Evolutionary conservation across 2,113 vertebrate species (phyloP).

Genomic region (Macaca mulatta): DNA sequence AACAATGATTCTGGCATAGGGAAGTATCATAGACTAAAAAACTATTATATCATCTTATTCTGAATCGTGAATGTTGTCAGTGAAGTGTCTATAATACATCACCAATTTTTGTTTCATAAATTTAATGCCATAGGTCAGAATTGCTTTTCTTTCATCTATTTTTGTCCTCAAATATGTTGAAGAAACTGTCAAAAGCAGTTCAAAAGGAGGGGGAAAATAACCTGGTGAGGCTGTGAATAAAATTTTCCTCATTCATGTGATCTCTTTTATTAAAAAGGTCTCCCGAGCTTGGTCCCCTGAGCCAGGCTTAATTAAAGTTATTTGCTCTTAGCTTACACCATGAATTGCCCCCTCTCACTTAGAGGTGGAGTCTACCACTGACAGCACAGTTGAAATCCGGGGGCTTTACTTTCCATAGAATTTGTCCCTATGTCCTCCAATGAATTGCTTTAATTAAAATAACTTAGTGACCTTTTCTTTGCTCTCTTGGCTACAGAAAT

Average conservation of each 20-base stretch:
- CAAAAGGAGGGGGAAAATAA: constrained; percentile 13
- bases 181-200: constrained; percentile 39
- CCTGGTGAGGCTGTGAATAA: constrained; percentile 35
- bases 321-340: constrained; percentile 63
- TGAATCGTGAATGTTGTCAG: background rate
- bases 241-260: constrained; percentile 3
- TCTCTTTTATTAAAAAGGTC: constrained; percentile 66
- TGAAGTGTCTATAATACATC: background rate
- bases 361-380: background rate
- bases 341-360: constrained; percentile 20
- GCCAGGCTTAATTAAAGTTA: constrained; percentile 62
- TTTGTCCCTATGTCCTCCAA: constrained; percentile 9
- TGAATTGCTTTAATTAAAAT: constrained; percentile 69
- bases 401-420: background rate
- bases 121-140: constrained; percentile 21
- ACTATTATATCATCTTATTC: background rate
- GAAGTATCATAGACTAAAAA: background rate
- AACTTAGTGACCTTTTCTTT: constrained; percentile 56
- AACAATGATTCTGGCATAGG: background rate
- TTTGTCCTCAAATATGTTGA: constrained; percentile 39
- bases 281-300: constrained; percentile 38
- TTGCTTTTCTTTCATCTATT: constrained; percentile 48
- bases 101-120: constrained; percentile 10
- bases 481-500: background rate
- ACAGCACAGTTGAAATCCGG: constrained; percentile 33